Conservation (phyloP, 2,797 vertebrate genomes). For the Carapus acus region DNA sequence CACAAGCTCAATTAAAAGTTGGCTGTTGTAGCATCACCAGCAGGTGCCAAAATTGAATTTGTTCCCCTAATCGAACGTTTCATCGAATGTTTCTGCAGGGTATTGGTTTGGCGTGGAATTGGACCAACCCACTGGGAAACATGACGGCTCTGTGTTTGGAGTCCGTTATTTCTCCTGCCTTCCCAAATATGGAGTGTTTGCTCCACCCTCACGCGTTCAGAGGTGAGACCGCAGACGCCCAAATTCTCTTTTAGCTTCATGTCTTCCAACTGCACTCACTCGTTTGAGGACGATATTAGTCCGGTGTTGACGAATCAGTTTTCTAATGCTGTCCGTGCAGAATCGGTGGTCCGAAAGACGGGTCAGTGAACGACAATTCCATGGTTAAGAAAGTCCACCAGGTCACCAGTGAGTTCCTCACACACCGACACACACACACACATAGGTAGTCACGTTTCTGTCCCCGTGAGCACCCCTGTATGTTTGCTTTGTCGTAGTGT, state of each 20-base stretch:
- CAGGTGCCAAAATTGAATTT: too few species aligned
- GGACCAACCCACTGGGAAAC: conserved; percentile 86
- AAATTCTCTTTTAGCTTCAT: not conserved
- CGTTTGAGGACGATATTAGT: not conserved
- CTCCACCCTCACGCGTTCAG: conserved; percentile 87
- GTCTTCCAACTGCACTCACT: too few species aligned
- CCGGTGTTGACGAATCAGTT: too few species aligned
- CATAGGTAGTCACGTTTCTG: too few species aligned
- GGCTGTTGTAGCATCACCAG: not conserved
- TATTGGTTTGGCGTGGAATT: conserved; percentile 91
- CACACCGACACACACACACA: too few species aligned
- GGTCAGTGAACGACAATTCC: conserved; percentile 67
- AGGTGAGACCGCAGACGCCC: conserved; percentile 63
- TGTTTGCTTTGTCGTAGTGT: conserved; percentile 69
- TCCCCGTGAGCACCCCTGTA: too few species aligned
- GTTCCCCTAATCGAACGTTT: too few species aligned
- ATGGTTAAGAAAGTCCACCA: conserved; percentile 89
- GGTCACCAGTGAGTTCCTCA: conserved; percentile 82
- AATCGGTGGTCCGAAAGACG: conserved; percentile 82
- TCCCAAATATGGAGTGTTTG: conserved; percentile 87
- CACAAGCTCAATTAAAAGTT: too few species aligned
- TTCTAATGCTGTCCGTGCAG: conserved; percentile 48
- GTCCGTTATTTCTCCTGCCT: conserved; percentile 89
- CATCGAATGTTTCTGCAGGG: conserved; percentile 60
- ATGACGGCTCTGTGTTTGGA: conserved; percentile 89